These are phyloP conservation scores for Apis laboriosa DNA, from an alignment of 1,140 invertebrate species.

Conservation along the genomic window DNA sequence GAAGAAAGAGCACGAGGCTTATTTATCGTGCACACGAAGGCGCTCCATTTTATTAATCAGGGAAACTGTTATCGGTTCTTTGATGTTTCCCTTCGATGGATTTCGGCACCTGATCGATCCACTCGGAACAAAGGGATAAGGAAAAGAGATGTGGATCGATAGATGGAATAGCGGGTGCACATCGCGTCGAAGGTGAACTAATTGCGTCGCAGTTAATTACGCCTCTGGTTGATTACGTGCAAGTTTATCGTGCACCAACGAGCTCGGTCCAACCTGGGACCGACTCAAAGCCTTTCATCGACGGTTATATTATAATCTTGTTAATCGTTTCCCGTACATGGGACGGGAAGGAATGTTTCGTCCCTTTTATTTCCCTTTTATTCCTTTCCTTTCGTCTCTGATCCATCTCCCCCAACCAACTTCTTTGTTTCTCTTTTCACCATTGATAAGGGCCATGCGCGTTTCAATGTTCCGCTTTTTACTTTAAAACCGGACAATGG, in stretches of 20 bases:
- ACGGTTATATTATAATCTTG: conserved; percentile 41
- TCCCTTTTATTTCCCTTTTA: neutral
- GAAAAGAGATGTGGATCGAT: neutral
- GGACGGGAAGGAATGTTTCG: neutral
- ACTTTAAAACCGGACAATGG: conserved; percentile 1
- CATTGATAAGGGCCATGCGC: neutral
- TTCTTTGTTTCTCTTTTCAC: neutral
- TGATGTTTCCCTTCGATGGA: neutral
- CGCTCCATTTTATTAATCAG: neutral
- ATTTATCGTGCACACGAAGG: neutral
- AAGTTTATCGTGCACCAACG: conserved; percentile 42
- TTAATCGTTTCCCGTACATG: conserved; percentile 8
- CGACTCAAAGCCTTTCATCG: conserved; percentile 39
- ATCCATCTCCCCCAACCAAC: neutral
- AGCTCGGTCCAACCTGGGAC: neutral
- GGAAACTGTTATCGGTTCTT: neutral
- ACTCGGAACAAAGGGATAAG: neutral
- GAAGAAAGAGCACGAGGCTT: neutral
- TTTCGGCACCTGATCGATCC: neutral
- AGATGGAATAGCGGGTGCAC: conserved; percentile 8
- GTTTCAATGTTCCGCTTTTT: conserved; percentile 4
- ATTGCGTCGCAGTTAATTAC: conserved; percentile 59
- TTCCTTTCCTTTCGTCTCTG: neutral
- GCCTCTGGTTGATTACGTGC: conserved; percentile 31
- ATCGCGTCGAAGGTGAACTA: conserved; percentile 38